Base-by-base conservation (phyloP, 2,888 invertebrate genomes). In the Cheilosia impressa region DNA sequence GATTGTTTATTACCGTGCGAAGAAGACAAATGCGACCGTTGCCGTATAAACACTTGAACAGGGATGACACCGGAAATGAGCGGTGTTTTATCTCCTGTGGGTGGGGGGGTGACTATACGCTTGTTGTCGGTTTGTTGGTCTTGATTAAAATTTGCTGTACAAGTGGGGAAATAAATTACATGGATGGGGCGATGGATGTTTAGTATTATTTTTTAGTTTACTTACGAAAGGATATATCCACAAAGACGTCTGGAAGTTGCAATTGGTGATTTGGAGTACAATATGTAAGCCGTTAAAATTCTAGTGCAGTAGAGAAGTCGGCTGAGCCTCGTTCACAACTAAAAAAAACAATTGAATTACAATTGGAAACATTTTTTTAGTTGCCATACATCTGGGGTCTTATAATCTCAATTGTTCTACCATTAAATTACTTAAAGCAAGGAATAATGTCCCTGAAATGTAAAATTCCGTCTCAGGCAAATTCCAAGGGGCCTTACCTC, bases 1-100 rank as follows among this genome's bases (percentile, higher is more conserved):
- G 78, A 60, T 82, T 65, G 79, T 80, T 73, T 88, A 71, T 87
- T 88, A 63, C 79, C 87, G 71, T 87, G 85, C 75, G 87, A 78
- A 76, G 52, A 76, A 83, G 73, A 83, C 65, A 71, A 83, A 73
- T 71, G 83, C 72, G 45, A 15, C 0, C 62, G n/a, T 63, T 73
- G 55, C n/a, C 1, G 7, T 43, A 22, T 62, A 13, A 4, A 38
- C 38, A 13, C 13, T 13, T 38, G 19, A 41, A 45, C 66, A 66
- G 19, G 78, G 78, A 78, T 45, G 73, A 17, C 17, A 69, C 58
- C 79, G 79, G 73, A 75, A 79, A 84, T 79, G 58, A 75, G 68
- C 57, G 62, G 73, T 69, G 73, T 68, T 50, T 50, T 50, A 27
- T 27, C 6, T 27, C 55, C n/a, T 9, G 10, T n/a, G 60, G 68